Evolutionary conservation across 2,888 invertebrate species (phyloP), one percentile per base, ranked within the genome.

Genomic region (Tupiocoris notatus): DNA sequence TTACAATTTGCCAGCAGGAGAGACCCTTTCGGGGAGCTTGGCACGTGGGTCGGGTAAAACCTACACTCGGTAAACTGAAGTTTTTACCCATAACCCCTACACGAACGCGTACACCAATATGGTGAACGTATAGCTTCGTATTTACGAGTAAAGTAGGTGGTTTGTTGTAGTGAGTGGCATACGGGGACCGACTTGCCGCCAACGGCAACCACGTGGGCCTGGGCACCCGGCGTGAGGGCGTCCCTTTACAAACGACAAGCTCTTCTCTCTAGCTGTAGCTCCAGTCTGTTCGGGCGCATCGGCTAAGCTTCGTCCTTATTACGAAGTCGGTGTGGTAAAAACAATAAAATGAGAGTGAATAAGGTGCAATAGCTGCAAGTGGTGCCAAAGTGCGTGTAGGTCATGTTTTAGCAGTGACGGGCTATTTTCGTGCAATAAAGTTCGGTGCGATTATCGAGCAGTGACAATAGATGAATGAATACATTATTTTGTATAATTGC

Each of bases 211-310:
- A 67, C 67, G 67, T 67, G 67, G n/a, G n/a, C n/a, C n/a, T n/a
- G n/a, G 67, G 67, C 67, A 67, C 56, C 56, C n/a, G 57, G 67
- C 67, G 67, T 67, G 67, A 67, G 67, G 67, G 67, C 67, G 67
- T 67, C 67, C 57, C 22, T 20, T 67, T 22, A 39, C 54, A 57
- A 54, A 67, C 67, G 64, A 64, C 64, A 64, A 64, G 54, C 39
- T 39, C 39, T 12, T 39, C 39, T 39, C 39, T 12, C 12, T 7
- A 56, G 56, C n/a, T n/a, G n/a, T n/a, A n/a, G n/a, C n/a, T n/a
- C 67, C 67, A 67, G 67, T 67, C 67, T 67, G 67, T 23, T 56
- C 67, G 67, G 67, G 57, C 67, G 21, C 67, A 67, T 67, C 67
- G 67, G 57, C 56, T 67, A 22, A 57, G 56, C 56, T 67, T 54